phyloP scores from a whole-genome alignment of 2,888 invertebrate species.

The Patella ulyssiponensis region DNA sequence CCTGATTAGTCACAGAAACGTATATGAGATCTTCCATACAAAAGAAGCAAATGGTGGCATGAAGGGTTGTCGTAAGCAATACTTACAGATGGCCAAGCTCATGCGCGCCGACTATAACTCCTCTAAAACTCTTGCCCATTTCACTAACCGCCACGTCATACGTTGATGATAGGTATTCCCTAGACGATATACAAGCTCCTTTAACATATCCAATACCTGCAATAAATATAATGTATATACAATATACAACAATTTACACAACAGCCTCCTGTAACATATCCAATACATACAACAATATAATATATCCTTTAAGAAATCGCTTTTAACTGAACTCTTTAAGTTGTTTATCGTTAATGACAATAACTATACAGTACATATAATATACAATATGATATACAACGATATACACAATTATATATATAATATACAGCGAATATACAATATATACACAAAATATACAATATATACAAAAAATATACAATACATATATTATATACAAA shows the following conservation, averaged over 20 bases:
- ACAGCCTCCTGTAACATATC: neutral
- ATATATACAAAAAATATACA: neutral
- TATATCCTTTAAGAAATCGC: too few species aligned
- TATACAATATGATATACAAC: too few species aligned
- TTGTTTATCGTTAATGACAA: too few species aligned
- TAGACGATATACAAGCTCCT: conserved; percentile 58
- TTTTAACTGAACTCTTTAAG: too few species aligned
- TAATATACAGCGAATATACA: too few species aligned
- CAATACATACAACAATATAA: neutral
- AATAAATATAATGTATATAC: neutral
- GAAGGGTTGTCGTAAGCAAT: neutral
- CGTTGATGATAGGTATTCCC: conserved; percentile 49
- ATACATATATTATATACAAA: neutral
- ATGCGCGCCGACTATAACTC: conserved; percentile 60
- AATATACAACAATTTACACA: neutral
- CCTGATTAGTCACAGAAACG: too few species aligned
- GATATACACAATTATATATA: too few species aligned
- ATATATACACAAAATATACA: neutral
- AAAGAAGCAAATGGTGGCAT: too few species aligned
- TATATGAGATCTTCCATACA: too few species aligned
- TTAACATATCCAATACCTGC: conserved; percentile 60
- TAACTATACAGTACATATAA: too few species aligned
- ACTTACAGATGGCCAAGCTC: conserved; percentile 65
- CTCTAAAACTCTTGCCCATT: conserved; percentile 57
- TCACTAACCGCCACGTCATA: conserved; percentile 62